Evolutionary conservation across 2,113 vertebrate genomes (phyloP).

Genomic region (Charina bottae): DNA sequence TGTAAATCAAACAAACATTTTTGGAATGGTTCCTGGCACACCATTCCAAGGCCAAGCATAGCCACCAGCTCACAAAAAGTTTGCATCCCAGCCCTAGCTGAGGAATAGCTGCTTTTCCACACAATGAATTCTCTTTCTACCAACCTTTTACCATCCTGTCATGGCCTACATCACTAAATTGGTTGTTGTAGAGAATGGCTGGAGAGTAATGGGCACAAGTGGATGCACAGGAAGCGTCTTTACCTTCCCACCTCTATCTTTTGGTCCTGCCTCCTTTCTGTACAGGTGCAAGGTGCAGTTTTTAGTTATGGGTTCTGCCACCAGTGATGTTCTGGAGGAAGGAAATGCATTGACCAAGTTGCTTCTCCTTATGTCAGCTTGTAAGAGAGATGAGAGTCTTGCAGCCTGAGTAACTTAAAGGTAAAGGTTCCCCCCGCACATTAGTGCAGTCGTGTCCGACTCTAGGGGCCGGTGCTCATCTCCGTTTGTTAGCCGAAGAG

Average conservation of each 20-base stretch:
- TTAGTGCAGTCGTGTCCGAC: too few species aligned
- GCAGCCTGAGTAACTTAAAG: not conserved
- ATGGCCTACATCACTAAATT: conserved; percentile 17
- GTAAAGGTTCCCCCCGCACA: too few species aligned
- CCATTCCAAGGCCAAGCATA: not conserved
- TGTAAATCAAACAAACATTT: not conserved
- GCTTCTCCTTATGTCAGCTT: not conserved
- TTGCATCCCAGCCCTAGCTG: not conserved
- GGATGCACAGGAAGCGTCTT: not conserved
- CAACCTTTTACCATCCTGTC: not conserved
- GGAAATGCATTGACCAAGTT: not conserved
- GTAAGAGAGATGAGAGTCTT: not conserved
- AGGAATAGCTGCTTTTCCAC: accelerated
- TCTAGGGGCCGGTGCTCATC: too few species aligned
- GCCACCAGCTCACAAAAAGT: not conserved
- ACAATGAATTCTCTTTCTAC: not conserved
- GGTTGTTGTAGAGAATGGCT: conserved; percentile 3
- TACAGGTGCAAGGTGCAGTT: not conserved
- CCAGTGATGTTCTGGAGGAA: not conserved
- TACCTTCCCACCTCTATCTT: not conserved
- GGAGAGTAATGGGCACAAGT: not conserved
- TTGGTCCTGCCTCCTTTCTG: not conserved
- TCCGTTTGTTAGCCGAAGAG: too few species aligned
- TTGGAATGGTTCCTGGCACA: not conserved
- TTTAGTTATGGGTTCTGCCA: not conserved